Base-by-base conservation (phyloP, 2,888 invertebrate genomes). In the Drosophila niveifrons region DNA sequence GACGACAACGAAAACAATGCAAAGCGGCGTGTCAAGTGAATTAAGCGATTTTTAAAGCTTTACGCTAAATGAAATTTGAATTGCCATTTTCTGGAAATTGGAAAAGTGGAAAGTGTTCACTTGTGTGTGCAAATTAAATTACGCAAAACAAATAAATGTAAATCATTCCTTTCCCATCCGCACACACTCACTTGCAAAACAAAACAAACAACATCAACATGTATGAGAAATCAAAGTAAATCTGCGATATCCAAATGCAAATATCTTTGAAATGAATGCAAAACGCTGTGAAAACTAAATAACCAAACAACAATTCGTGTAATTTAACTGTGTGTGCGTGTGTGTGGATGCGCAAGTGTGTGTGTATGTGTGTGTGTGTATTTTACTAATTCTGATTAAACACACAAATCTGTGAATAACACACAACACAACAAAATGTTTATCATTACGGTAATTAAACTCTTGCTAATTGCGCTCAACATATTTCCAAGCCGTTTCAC, bases 401-500 rank as follows among this genome's bases (percentile, higher is more conserved):
- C 53, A 68, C 44, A 66, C 48, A 58, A 13, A 52, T 17, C 43
- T 3, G 36, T 47, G 13, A 17, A 55, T 41, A 23, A 51, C 57
- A 62, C 36, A 44, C 62, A 43, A 43, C 10, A 44, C 78, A 86
- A 52, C 84, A 90, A 89, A 83, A 92, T 93, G 92, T 91, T 93
- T 83, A 88, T 92, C 72, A 90, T 93, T 67, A 92, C 92, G 65
- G 92, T 92, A 69, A 88, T 92, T 62, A 93, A 93, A 89, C 88
- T 93, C 75, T 87, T 93, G 77, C 86, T 93, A 71, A 92, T 93
- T 84, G 90, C 92, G 68, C 83, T 93, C 67, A 93, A 93, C 78
- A 90, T 93, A 82, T 91, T 92, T 78, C 93, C 93, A 66, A 92
- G 92, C 84, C 92, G 93, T 44, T 92, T 92, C 73, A 93, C 92